phyloP scores from a whole-genome alignment of 2,888 invertebrate genomes.

The Amitus sp. region DNA sequence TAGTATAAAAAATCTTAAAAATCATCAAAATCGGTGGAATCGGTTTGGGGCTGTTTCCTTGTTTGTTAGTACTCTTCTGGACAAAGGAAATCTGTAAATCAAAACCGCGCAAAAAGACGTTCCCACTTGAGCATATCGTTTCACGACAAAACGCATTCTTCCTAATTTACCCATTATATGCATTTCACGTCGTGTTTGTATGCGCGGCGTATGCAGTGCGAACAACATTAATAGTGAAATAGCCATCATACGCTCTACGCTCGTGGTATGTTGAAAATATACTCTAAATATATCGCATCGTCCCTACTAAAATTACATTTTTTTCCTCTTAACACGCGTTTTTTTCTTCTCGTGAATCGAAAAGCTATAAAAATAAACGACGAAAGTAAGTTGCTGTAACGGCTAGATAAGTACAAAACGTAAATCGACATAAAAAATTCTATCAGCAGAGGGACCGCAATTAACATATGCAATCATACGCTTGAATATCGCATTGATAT shows the following conservation, averaged over 20 bases:
- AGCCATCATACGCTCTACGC: not conserved
- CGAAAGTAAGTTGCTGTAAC: constrained; percentile 6
- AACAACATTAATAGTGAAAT: constrained; percentile 9
- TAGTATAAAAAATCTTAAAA: too few species aligned
- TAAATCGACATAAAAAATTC: not conserved
- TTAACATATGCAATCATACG: not conserved
- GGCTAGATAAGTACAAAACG: too few species aligned
- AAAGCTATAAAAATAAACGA: constrained; percentile 66
- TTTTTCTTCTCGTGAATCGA: constrained; percentile 46
- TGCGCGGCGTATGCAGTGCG: constrained; percentile 15
- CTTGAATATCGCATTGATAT: too few species aligned
- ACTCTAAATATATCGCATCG: constrained; percentile 64
- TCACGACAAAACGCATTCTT: not conserved
- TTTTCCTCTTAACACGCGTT: constrained; percentile 16
- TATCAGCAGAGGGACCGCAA: not conserved
- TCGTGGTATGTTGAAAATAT: constrained; percentile 55
- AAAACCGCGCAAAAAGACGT: too few species aligned
- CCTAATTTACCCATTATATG: not conserved
- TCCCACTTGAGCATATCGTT: not conserved
- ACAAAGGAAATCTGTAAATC: not conserved
- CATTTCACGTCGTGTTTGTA: constrained; percentile 20
- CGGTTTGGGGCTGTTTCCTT: too few species aligned
- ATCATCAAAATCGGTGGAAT: too few species aligned
- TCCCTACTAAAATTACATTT: constrained; percentile 39
- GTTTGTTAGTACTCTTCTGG: too few species aligned